Evolutionary conservation across 2,888 invertebrate genomes (phyloP), one percentile per base, ranked within the genome.

Genomic region (Erebia epiphron): DNA sequence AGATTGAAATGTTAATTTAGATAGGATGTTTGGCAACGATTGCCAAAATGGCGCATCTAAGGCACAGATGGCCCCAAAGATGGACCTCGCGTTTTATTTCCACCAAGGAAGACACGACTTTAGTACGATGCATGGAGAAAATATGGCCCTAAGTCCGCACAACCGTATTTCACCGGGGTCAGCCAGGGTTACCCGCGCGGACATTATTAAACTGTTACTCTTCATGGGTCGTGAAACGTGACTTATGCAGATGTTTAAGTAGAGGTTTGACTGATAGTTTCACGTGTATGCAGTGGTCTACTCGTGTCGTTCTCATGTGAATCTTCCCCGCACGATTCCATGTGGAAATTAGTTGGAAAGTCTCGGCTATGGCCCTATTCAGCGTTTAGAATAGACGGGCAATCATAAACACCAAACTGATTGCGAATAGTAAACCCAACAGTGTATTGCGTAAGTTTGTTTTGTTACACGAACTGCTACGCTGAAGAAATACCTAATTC

Each of bases 51-150:
- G 91, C 91, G 91, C 92, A 92, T 92, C 91, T 88, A 86, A 87
- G 89, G 88, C 87, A 85, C 89, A 90, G 93, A 93, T 92, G 93
- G 88, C 93, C 93, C 88, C 84, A 88, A 88, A 92, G 93, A 92
- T 92, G 93, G 93, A 93, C 92, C 89, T 89, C 85, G 87, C 86
- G 90, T 92, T 92, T 92, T 93, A 93, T 93, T 92, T 92, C 92
- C 90, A 91, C 86, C 87, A 81, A 88, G 90, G 91, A 92, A 92
- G 92, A 92, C 93, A 93, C 93, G 93, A 92, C 91, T 90, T 83
- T 82, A 81, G 87, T 86, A 86, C 90, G 88, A 90, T 90, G 89
- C 90, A 92, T 91, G 89, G 86, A 83, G 90, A 89, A 92, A 93
- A 92, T 92, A 91, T 91, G 88, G 91, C 89, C 83, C 84, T 81